Evolutionary conservation across 1,140 invertebrate genomes (phyloP).

Genomic region (Calephelis nemesis): DNA sequence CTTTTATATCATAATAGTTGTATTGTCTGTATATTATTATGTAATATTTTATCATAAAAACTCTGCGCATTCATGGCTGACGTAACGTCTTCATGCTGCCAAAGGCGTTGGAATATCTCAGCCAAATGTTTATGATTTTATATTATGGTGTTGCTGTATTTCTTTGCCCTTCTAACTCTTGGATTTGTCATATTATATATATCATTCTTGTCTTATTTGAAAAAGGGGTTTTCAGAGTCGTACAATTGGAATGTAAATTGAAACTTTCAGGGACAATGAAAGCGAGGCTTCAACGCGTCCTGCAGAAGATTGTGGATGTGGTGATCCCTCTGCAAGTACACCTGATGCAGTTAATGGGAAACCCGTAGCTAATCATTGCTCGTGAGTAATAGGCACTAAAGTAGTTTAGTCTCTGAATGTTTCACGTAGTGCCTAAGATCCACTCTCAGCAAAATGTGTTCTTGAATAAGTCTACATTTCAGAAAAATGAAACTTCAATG

Average conservation of each 20-base stretch:
- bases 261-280: conserved; percentile 73
- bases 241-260: conserved; percentile 6
- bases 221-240: background rate
- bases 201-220: background rate
- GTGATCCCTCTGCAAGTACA: conserved; percentile 33
- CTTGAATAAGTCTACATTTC: too few species aligned
- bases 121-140: too few species aligned
- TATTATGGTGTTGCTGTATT: too few species aligned
- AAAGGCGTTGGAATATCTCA: too few species aligned
- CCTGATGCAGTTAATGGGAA: conserved; percentile 55
- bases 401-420: background rate
- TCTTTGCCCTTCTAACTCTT: too few species aligned
- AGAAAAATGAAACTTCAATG: background rate
- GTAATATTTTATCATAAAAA: too few species aligned
- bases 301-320: conserved; percentile 64
- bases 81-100: too few species aligned
- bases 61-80: too few species aligned
- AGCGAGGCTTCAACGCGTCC: conserved; percentile 74
- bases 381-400: conserved; percentile 51
- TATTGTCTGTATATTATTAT: too few species aligned
- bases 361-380: conserved; percentile 62
- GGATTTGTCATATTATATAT: background rate
- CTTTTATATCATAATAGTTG: too few species aligned
- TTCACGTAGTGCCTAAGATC: background rate
- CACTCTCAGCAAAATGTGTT: background rate